Percentiles rank a stretch among this genome's conserved stretches.
Evolutionary conservation across 2,888 invertebrate species (phyloP).

Genomic region (Acleris literana): DNA sequence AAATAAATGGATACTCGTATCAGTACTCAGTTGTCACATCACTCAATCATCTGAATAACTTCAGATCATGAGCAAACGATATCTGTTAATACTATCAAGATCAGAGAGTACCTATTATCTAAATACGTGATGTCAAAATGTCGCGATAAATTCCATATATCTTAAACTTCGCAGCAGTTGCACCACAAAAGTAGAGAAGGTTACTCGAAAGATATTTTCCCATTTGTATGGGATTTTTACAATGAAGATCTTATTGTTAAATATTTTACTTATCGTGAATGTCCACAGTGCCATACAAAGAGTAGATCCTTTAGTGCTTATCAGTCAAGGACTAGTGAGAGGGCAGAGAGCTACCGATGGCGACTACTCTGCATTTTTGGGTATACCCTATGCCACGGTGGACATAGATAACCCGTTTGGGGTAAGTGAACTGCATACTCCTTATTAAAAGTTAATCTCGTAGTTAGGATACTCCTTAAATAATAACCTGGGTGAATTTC

Average conservation of each 20-base stretch:
- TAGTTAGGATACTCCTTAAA: not conserved
- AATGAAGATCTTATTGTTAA: constrained; percentile 50
- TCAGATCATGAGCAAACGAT: not conserved
- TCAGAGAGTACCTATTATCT: constrained; percentile 8
- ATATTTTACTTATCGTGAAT: constrained; percentile 43
- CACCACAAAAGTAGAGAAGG: constrained; percentile 30
- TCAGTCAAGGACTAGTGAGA: constrained; percentile 69
- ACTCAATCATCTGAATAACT: not conserved
- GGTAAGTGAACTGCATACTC: constrained; percentile 56
- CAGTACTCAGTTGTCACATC: not conserved
- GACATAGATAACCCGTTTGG: constrained; percentile 71
- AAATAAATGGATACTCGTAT: too few species aligned
- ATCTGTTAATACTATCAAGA: constrained; percentile 11
- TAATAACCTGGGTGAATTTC: too few species aligned
- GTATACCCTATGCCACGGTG: constrained; percentile 72
- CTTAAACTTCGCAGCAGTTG: constrained; percentile 41
- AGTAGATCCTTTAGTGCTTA: constrained; percentile 71
- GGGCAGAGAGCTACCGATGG: constrained; percentile 67
- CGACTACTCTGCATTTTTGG: constrained; percentile 69
- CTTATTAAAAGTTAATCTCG: not conserved
- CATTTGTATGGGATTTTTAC: constrained; percentile 40
- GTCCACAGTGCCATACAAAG: constrained; percentile 51
- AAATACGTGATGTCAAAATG: constrained; percentile 45
- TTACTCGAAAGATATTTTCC: not conserved
- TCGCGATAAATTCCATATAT: constrained; percentile 58